phyloP scores from a whole-genome alignment of 2,797 vertebrate species.

The Dendrocincla fuliginosa region DNA sequence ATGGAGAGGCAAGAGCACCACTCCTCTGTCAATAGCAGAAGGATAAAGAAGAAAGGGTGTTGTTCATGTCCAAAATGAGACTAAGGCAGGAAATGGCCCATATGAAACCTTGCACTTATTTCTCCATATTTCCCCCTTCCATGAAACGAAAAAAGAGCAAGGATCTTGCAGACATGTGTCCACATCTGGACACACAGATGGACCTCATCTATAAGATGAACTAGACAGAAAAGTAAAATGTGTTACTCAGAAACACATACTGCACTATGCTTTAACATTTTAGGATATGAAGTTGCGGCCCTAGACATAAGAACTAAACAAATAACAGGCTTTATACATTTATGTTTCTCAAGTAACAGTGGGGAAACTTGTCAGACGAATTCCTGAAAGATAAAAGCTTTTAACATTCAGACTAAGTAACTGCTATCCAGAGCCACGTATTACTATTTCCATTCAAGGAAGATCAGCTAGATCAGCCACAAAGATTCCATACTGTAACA shows the following conservation, averaged over 20 bases:
- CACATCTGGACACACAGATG: slow-evolving; percentile 27
- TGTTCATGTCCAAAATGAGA: neutral
- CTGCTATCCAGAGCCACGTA: neutral
- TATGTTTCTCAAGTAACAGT: neutral
- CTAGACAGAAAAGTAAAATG: neutral
- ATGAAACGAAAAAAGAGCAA: neutral
- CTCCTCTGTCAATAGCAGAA: neutral
- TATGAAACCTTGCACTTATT: neutral
- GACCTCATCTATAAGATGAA: neutral
- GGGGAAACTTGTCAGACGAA: neutral
- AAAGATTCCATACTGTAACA: neutral
- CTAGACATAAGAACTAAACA: neutral
- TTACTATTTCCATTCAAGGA: neutral
- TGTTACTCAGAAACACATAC: neutral
- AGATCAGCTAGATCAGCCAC: neutral
- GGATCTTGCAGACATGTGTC: neutral
- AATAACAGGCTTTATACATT: neutral
- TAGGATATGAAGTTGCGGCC: neutral
- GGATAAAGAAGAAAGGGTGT: neutral
- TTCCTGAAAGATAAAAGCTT: neutral
- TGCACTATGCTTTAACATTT: neutral
- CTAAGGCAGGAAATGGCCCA: neutral
- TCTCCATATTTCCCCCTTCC: neutral
- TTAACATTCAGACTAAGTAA: neutral
- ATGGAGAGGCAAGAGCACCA: neutral